Base-by-base conservation (phyloP, 2,113 vertebrate species). In the Asarcornis scutulata region DNA sequence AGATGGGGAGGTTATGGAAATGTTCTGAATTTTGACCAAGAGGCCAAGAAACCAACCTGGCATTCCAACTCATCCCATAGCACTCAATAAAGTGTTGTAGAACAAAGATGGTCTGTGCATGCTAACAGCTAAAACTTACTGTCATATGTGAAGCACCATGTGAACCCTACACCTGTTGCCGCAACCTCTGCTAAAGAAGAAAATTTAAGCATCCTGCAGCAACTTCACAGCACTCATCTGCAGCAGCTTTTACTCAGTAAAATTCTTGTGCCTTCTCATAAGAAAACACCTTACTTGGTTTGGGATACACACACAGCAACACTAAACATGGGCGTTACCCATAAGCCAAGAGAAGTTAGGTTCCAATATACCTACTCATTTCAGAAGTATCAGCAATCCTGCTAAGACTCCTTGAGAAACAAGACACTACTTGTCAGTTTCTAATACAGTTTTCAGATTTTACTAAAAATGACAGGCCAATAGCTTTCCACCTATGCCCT, bases 371-470 rank as follows among this genome's bases (percentile, higher is more conserved):
- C 44, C 79, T 83, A 85, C 46, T 95, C 73, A 93, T 89, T 93
- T 91, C 78, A 92, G 72, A 80, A 97, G 40, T 7, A 77, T 38
- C 50, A 89, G 44, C 20, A 84, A 94, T 78, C 55, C 46, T 23
- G 2, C 0, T 60, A 64, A 87, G 71, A 85, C 20, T 93, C 75
- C 89, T 87, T 48, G 40, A 95, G 87, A 95, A 96, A 77, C 17
- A 83, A 94, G 23, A 38, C 10, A 83, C 13, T 48, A 32, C 36
- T 63, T 38, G 10, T 56, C 7, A 40, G 26, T 92, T 89, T 67
- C 32, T 85, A 76, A 74, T 46, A 22, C 72, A 56, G 18, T 88
- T 84, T 95, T 82, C 36, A 91, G 50, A 77, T 88, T 91, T 94
- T 88, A 91, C 21, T 23, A 88, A 31, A 83, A 88, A 80, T 44